These are phyloP conservation scores for Parazoanthus atlanticus DNA, from an alignment of 92 coral and sea anemone species.

Conservation along the genomic window DNA sequence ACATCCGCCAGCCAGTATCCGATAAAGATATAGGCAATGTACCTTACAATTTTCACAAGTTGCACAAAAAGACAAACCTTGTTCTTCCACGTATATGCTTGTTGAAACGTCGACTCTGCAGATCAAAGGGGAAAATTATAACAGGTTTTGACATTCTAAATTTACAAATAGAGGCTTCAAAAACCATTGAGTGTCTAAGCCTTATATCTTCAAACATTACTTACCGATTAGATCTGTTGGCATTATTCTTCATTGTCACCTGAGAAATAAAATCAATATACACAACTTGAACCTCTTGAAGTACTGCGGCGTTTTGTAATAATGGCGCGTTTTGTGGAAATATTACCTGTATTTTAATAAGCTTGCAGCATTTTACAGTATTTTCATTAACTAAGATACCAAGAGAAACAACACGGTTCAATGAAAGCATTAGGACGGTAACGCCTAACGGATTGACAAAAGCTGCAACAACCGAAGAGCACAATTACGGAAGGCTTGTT, in stretches of 20 bases:
- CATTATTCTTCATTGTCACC: conserved; percentile 21
- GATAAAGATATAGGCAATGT: background rate
- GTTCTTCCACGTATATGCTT: conserved; percentile 20
- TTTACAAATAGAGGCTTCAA: background rate
- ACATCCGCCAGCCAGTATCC: background rate
- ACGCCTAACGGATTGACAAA: too few species aligned
- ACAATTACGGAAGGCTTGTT: too few species aligned
- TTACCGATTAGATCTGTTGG: conserved; percentile 36
- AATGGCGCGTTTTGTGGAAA: too few species aligned
- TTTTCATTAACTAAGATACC: too few species aligned
- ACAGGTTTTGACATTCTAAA: too few species aligned
- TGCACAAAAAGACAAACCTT: conserved; percentile 32
- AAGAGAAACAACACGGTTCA: too few species aligned
- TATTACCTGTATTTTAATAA: too few species aligned
- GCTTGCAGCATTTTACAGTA: too few species aligned
- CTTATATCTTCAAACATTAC: background rate
- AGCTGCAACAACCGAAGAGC: too few species aligned
- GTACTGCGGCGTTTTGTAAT: too few species aligned
- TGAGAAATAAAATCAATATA: conserved; percentile 8
- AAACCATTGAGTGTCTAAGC: background rate
- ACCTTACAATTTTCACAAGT: background rate
- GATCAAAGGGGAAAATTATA: background rate
- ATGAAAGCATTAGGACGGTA: too few species aligned
- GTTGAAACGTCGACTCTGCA: conserved; percentile 16
- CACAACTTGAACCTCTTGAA: background rate